These are phyloP conservation scores for Pollenia labialis DNA, from an alignment of 2,888 invertebrate species.

Conservation along the genomic window DNA sequence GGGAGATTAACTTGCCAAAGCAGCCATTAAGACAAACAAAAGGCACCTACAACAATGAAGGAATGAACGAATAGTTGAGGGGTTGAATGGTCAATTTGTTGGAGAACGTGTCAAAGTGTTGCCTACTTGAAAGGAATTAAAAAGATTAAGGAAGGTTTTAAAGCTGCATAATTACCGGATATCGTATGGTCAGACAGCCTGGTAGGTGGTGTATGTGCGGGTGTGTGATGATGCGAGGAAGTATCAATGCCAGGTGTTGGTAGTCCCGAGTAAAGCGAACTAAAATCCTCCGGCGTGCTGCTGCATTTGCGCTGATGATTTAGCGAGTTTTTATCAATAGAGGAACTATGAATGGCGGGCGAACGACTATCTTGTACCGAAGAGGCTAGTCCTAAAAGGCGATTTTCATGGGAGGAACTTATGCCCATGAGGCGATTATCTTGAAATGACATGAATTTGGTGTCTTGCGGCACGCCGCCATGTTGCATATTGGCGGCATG, in stretches of 20 bases:
- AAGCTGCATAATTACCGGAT: constrained; percentile 85
- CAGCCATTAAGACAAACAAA: constrained; percentile 36
- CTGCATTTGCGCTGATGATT: constrained; percentile 89
- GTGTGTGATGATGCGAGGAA: constrained; percentile 87
- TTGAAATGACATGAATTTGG: constrained; percentile 85
- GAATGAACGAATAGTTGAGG: neutral
- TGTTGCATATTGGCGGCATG: constrained; percentile 86
- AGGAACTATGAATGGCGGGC: constrained; percentile 80
- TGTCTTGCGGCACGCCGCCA: constrained; percentile 82
- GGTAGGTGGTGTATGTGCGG: constrained; percentile 89
- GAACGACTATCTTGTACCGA: constrained; percentile 86
- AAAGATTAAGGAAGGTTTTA: constrained; percentile 59
- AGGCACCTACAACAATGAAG: constrained; percentile 4
- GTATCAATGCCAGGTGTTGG: constrained; percentile 85
- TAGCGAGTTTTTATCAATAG: constrained; percentile 85
- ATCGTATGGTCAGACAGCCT: constrained; percentile 86
- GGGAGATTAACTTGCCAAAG: constrained; percentile 63
- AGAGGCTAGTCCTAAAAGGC: constrained; percentile 84
- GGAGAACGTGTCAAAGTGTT: constrained; percentile 31
- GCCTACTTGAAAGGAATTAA: constrained; percentile 31
- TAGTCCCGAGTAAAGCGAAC: constrained; percentile 91
- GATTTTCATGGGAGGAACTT: constrained; percentile 83
- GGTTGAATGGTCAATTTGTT: constrained; percentile 40
- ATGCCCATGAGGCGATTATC: constrained; percentile 85
- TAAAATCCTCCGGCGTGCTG: constrained; percentile 95